These are phyloP conservation scores for Hypolimnas misippus DNA, from an alignment of 2,888 invertebrate genomes.

Conservation along the genomic window DNA sequence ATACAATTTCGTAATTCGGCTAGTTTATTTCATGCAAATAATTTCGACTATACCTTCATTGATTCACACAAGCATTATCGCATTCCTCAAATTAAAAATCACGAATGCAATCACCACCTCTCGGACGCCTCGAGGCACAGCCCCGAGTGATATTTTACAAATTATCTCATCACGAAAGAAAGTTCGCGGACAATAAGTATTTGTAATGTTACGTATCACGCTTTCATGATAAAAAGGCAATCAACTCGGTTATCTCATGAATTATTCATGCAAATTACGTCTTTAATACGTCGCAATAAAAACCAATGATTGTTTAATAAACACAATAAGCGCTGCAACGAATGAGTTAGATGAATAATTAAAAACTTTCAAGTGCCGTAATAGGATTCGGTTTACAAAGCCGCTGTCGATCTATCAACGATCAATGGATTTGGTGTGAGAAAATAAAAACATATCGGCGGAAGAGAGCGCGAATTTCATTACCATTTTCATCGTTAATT, in stretches of 20 bases:
- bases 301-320: conserved; percentile 23
- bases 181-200: conserved; percentile 62
- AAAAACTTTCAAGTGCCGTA: conserved; percentile 69
- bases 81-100: conserved; percentile 8
- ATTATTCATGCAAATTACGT: conserved; percentile 21
- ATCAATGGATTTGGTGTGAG: conserved; percentile 47
- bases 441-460: conserved; percentile 38
- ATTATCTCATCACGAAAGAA: conserved; percentile 69
- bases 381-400: conserved; percentile 52
- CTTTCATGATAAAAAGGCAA: conserved; percentile 52
- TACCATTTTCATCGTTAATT: conserved; percentile 19
- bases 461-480: conserved; percentile 37
- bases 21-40: conserved; percentile 4
- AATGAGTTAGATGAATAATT: conserved; percentile 69
- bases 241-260: conserved; percentile 38
- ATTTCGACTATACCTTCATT: background rate
- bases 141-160: conserved; percentile 37
- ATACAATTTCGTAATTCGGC: background rate
- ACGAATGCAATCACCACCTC: conserved; percentile 29
- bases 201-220: conserved; percentile 66
- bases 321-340: conserved; percentile 43
- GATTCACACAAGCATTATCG: conserved; percentile 8
- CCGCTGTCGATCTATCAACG: conserved; percentile 47
- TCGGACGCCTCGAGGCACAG: conserved; percentile 13
- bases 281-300: conserved; percentile 20